Conservation (phyloP, 1,140 invertebrate genomes). For the Atta colombica region DNA sequence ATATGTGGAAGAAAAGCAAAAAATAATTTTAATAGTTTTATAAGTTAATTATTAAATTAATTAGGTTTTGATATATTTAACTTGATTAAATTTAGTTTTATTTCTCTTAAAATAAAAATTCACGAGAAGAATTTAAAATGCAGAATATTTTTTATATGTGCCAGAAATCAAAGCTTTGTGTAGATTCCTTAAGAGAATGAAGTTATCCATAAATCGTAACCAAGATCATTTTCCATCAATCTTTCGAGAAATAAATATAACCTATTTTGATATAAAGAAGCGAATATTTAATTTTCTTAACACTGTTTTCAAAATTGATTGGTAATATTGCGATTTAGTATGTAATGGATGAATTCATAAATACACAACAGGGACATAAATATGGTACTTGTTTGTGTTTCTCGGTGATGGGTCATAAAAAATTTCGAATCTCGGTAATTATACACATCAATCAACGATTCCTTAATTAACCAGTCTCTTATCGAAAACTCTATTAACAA, state of each 20-base stretch:
- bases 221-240: slow-evolving; percentile 2
- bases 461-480: slow-evolving; percentile 4
- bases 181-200: neutral
- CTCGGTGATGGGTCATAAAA: slow-evolving; percentile 70
- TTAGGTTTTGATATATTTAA: neutral
- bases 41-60: slow-evolving; percentile 5
- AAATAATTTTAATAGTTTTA: neutral
- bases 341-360: slow-evolving; percentile 64
- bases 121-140: neutral
- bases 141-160: neutral
- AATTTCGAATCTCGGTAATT: slow-evolving; percentile 71
- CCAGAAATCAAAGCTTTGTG: neutral
- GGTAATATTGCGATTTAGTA: slow-evolving; percentile 52
- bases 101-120: slow-evolving; percentile 3
- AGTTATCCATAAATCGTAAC: neutral
- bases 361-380: slow-evolving; percentile 31
- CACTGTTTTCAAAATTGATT: slow-evolving; percentile 60
- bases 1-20: neutral
- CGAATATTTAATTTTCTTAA: neutral
- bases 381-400: slow-evolving; percentile 62
- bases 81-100: neutral
- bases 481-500: slow-evolving; percentile 32
- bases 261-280: slow-evolving; percentile 26
- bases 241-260: slow-evolving; percentile 41
- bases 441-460: slow-evolving; percentile 14